phyloP scores from a whole-genome alignment of 2,113 vertebrate genomes.

The Channa maculata region DNA sequence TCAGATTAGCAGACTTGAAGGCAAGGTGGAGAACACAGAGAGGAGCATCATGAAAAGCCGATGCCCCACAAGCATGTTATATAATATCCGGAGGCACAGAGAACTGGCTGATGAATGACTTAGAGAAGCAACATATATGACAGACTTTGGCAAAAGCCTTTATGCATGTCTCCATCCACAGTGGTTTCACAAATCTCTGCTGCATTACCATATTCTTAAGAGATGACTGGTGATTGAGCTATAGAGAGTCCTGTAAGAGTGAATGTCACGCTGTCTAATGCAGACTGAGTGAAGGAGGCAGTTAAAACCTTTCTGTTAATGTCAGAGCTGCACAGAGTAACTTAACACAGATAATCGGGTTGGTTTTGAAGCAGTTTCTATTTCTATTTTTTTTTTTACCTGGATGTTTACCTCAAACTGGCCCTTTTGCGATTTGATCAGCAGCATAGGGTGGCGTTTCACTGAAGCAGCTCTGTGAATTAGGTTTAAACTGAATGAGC shows the following conservation, averaged over 20 bases:
- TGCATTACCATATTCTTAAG: conserved; percentile 12
- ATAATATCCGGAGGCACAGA: conserved; percentile 17
- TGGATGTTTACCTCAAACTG: conserved; percentile 41
- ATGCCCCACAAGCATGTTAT: conserved; percentile 23
- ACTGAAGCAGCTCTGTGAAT: conserved; percentile 29
- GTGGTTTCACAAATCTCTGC: conserved; percentile 22
- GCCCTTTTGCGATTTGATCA: conserved; percentile 34
- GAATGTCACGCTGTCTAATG: conserved; percentile 15
- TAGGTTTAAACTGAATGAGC: conserved; percentile 33
- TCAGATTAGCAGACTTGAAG: conserved; percentile 35
- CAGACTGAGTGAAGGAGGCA: conserved; percentile 24
- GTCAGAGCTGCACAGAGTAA: conserved; percentile 15
- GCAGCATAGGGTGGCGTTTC: conserved; percentile 50
- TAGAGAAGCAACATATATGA: conserved; percentile 13
- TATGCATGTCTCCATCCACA: conserved; percentile 18
- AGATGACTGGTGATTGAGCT: conserved; percentile 20
- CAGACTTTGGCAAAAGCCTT: conserved; percentile 26
- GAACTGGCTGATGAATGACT: conserved; percentile 47
- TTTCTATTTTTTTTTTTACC: conserved; percentile 9
- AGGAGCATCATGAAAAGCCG: conserved; percentile 22
- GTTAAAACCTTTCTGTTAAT: conserved; percentile 5
- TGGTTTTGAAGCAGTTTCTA: conserved; percentile 7
- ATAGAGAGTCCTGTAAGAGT: conserved; percentile 23
- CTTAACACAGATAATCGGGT: conserved; percentile 36
- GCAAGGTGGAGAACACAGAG: conserved; percentile 4